A percentile compares a stretch with the other conserved stretches of the same genome.
phyloP scores from a whole-genome alignment of 2,888 invertebrate species.

The Lasioglossum zephyrum region DNA sequence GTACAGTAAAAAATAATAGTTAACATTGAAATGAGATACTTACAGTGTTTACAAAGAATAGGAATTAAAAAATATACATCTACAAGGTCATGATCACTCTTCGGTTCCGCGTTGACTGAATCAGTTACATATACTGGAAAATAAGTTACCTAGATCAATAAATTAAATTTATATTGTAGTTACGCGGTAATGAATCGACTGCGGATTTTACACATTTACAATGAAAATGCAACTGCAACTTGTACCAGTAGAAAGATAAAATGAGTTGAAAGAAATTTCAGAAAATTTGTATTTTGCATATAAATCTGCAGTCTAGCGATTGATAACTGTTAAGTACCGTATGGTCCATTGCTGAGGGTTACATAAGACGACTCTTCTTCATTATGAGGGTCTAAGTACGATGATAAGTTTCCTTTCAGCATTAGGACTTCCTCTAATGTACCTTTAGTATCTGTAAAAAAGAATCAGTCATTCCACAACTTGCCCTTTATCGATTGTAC shows the following conservation, averaged over 20 bases:
- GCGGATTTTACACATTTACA: background rate
- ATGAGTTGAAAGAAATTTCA: background rate
- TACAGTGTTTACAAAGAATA: slow-evolving; percentile 86
- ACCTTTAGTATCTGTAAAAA: slow-evolving; percentile 75
- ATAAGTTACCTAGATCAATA: background rate
- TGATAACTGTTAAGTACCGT: slow-evolving; percentile 69
- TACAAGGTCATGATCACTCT: slow-evolving; percentile 83
- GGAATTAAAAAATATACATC: slow-evolving; percentile 86
- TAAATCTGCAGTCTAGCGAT: background rate
- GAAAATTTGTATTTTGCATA: background rate
- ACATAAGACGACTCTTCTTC: slow-evolving; percentile 83
- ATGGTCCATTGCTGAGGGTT: slow-evolving; percentile 82
- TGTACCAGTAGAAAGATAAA: background rate
- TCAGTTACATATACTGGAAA: slow-evolving; percentile 80
- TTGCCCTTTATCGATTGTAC: background rate
- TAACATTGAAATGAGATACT: slow-evolving; percentile 78
- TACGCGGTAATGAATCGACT: background rate
- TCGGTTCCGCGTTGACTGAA: slow-evolving; percentile 73
- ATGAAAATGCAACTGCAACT: background rate
- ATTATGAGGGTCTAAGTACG: slow-evolving; percentile 81
- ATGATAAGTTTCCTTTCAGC: slow-evolving; percentile 83
- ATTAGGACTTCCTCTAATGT: slow-evolving; percentile 82
- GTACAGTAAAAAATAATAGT: background rate
- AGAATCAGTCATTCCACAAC: background rate
- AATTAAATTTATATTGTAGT: background rate